Conservation (phyloP, 2,888 invertebrate genomes). For the Nemotelus pantherinus region DNA sequence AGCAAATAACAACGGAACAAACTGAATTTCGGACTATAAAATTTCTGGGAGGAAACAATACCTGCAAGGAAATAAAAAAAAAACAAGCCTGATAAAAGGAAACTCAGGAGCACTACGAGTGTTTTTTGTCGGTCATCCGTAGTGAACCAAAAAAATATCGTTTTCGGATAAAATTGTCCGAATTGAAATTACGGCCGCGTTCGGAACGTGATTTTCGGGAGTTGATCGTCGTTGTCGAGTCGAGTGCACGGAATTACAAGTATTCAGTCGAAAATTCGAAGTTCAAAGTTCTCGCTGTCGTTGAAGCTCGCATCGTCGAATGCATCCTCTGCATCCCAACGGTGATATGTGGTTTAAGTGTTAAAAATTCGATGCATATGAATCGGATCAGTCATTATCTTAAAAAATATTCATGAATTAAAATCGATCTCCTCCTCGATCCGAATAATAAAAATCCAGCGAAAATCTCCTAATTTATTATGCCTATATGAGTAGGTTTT, state of each 20-base stretch:
- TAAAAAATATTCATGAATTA: no score
- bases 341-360: no score
- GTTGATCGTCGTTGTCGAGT: no score
- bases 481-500: slow-evolving; percentile 4
- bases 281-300: no score
- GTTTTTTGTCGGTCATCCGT: not conserved
- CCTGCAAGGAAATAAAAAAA: not conserved
- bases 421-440: no score
- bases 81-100: not conserved
- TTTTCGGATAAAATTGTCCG: not conserved
- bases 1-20: not conserved
- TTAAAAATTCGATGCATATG: no score
- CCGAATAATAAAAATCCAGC: no score
- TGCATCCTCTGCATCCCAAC: no score
- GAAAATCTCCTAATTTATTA: slow-evolving; percentile 8
- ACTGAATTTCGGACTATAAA: slow-evolving; percentile 32
- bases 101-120: not conserved
- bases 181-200: not conserved
- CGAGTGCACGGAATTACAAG: no score
- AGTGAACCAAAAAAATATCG: not conserved
- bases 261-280: no score
- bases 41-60: slow-evolving; percentile 7
- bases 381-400: no score
- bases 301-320: no score
- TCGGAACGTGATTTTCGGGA: not conserved